A percentile compares a stretch with the other conserved stretches of the same genome.
These are phyloP conservation scores for Orbicella faveolata DNA, from an alignment of 64 coral and sea anemone species.

Conservation along the genomic window DNA sequence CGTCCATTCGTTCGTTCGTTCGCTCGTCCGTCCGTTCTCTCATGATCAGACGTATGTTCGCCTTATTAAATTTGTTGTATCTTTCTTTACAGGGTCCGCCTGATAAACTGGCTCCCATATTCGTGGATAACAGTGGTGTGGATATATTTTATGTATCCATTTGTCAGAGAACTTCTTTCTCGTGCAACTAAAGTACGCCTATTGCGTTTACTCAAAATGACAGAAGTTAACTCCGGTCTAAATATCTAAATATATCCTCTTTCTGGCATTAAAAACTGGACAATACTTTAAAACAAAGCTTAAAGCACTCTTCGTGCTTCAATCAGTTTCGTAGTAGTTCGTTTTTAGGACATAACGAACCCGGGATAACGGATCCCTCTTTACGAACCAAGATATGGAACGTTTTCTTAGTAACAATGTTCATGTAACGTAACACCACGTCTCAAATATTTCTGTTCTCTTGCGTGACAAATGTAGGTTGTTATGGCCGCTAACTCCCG, in stretches of 20 bases:
- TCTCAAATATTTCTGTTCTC: too few species aligned
- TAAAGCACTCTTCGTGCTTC: too few species aligned
- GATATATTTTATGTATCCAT: slow-evolving; percentile 95
- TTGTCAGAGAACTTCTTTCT: slow-evolving; percentile 86
- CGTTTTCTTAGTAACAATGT: neutral
- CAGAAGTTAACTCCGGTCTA: too few species aligned
- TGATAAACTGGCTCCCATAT: slow-evolving; percentile 65
- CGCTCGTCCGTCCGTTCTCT: neutral
- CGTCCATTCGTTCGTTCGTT: neutral
- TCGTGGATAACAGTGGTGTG: slow-evolving; percentile 94
- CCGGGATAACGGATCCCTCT: too few species aligned
- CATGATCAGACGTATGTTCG: neutral
- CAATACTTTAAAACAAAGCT: too few species aligned
- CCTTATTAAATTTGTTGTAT: neutral
- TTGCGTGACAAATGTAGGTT: slow-evolving; percentile 49
- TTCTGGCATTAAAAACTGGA: too few species aligned
- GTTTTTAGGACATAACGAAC: neutral
- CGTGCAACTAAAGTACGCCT: slow-evolving; percentile 75
- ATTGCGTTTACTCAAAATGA: neutral
- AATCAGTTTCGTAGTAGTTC: too few species aligned
- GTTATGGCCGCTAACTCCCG: slow-evolving; percentile 85
- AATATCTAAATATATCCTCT: too few species aligned
- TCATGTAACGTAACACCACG: neutral
- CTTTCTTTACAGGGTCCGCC: slow-evolving; percentile 42
- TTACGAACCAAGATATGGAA: too few species aligned